These are phyloP conservation scores for Periparus ater DNA, from an alignment of 2,797 vertebrate species.

Conservation along the genomic window DNA sequence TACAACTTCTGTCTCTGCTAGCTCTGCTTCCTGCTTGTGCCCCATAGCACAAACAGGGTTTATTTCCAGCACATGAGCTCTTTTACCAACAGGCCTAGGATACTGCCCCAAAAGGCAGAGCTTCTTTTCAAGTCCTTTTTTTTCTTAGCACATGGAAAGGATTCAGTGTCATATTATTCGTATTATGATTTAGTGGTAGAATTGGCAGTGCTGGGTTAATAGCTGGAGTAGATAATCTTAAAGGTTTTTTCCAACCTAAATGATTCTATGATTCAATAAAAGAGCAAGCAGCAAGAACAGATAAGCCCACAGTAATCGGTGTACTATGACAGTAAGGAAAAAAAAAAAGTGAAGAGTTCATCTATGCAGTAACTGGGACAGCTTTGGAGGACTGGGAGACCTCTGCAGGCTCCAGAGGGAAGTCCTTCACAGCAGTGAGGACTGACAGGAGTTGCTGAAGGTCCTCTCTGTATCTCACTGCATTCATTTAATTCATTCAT, in stretches of 20 bases:
- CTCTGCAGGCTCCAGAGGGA: conserved; percentile 52
- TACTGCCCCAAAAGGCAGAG: neutral
- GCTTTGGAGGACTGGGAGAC: neutral
- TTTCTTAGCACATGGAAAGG: neutral
- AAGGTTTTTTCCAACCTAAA: neutral
- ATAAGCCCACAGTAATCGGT: neutral
- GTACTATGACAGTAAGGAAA: neutral
- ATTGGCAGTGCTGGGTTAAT: neutral
- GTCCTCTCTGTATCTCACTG: neutral
- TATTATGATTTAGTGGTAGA: neutral
- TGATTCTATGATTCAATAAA: neutral
- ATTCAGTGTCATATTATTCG: neutral
- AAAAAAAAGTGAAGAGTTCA: neutral
- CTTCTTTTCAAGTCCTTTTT: neutral
- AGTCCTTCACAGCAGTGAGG: neutral
- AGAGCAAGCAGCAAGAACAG: conserved; percentile 1
- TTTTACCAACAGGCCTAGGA: neutral
- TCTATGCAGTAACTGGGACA: neutral
- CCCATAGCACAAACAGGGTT: neutral
- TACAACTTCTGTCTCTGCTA: neutral
- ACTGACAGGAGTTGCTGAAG: neutral
- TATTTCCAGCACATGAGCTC: neutral
- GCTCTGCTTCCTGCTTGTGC: neutral
- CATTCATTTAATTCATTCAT: neutral
- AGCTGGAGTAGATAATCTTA: neutral